Base-by-base conservation (phyloP, 1,140 invertebrate species). In the Drosophila kepulauana region DNA sequence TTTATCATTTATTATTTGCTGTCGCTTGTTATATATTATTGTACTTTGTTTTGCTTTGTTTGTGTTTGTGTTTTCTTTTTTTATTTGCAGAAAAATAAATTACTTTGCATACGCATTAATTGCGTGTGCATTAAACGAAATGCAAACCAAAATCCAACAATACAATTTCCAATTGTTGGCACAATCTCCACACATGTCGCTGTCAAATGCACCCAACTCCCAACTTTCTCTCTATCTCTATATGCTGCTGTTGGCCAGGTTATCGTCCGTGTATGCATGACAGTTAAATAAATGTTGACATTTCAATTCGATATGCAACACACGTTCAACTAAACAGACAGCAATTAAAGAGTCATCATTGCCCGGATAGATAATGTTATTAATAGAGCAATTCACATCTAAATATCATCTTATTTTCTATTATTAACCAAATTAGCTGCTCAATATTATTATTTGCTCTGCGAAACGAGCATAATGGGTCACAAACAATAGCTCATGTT, bases 281-380 rank as follows among this genome's bases (percentile, higher is more conserved):
- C 74, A 72, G 54, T 45, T 72, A 76, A 76, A 56, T 58, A 76
- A 76, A 76, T 76, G 74, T 76, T 76, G 74, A 76, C 74, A 76
- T 66, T 72, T 59, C 61, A 76, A 76, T 76, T 61, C 46, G 54
- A 72, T 71, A 76, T 61, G 58, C 52, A 71, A 38, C 66, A 57
- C 25, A 45, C 35, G 16, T 52, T 70, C 33, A 58, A 57, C 52
- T 65, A 57, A 66, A 59, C 61, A 33, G 15, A 70, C 58, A 51
- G 51, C 58, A 64, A 75, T 71, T 63, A 64, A 64, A 46, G 51
- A 35, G 20, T 25, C 70, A 65, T 51, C 70, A 49, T 54, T 62
- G 59, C 15, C 10, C 15, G 25, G 7, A 28, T 16, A 45, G 16
- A 56, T 54, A 41, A 67, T 67, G 52, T 57, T 46, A 48, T 61